Conservation (phyloP, 2,113 vertebrate genomes). For the Lagenorhynchus albirostris region DNA sequence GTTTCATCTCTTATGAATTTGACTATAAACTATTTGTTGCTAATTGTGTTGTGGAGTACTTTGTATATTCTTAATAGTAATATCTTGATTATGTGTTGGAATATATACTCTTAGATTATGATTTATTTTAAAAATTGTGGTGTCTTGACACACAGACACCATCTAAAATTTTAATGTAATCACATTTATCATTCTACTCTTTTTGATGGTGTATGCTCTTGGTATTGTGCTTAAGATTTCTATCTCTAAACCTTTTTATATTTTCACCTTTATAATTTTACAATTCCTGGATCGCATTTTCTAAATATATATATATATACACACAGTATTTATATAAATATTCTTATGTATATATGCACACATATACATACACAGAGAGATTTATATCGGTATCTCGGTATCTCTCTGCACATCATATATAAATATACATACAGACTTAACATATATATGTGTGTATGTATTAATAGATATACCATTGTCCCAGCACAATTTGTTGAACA, state of each 20-base stretch:
- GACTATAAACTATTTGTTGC: background rate
- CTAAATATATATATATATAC: background rate
- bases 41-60: background rate
- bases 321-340: background rate
- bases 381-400: background rate
- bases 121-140: background rate
- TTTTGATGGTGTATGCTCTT: background rate
- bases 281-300: background rate
- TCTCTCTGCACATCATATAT: background rate
- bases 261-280: background rate
- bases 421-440: too few species aligned
- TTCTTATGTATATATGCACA: background rate
- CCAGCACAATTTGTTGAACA: background rate
- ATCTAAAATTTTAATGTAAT: background rate
- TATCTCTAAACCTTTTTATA: background rate
- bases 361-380: background rate
- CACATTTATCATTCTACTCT: background rate
- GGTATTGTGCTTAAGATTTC: background rate
- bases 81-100: background rate
- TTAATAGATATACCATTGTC: background rate
- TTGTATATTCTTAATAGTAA: background rate
- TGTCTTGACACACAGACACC: background rate
- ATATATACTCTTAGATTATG: background rate
- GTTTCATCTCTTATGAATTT: background rate
- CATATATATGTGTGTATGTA: fast-evolving